phyloP scores from a whole-genome alignment of 1,140 invertebrate genomes.

The Monomorium pharaonis region DNA sequence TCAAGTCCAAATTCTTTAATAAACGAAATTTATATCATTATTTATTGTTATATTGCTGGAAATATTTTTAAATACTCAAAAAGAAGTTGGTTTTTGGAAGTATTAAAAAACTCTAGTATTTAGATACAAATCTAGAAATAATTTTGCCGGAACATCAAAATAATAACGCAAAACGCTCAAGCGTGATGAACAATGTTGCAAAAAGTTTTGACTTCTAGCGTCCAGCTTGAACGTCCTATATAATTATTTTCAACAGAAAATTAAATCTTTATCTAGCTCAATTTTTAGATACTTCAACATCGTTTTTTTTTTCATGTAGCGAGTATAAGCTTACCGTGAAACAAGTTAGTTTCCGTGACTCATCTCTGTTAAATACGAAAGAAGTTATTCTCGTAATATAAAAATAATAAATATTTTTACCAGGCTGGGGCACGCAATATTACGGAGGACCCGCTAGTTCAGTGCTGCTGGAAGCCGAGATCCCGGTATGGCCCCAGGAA shows the following conservation, averaged over 20 bases:
- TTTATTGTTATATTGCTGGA: background rate
- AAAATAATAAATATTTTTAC: background rate
- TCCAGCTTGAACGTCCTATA: no score
- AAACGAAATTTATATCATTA: background rate
- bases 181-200: no score
- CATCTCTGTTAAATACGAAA: background rate
- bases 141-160: no score
- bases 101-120: no score
- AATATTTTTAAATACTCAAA: background rate
- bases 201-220: no score
- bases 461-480: slow-evolving; percentile 90
- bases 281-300: no score
- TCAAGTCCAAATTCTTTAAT: background rate
- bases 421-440: slow-evolving; percentile 90
- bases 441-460: slow-evolving; percentile 89
- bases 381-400: background rate
- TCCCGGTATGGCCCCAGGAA: slow-evolving; percentile 93
- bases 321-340: background rate
- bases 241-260: no score
- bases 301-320: no score
- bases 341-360: background rate
- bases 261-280: no score
- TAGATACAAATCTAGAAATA: no score
- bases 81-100: no score
- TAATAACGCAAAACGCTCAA: no score